Evolutionary conservation across 2,888 invertebrate species (phyloP).

Genomic region (Megamerina dolium): DNA sequence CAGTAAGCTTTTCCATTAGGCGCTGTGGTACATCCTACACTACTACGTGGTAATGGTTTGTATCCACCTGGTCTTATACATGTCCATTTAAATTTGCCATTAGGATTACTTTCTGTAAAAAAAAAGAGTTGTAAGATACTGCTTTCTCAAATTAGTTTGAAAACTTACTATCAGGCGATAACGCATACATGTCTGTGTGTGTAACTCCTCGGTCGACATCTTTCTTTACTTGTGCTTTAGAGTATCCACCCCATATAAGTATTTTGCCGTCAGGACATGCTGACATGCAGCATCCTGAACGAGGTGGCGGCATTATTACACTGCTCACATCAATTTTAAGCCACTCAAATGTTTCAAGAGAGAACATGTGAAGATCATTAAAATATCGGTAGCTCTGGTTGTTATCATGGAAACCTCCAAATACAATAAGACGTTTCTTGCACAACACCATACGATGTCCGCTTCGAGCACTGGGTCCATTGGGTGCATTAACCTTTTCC

Average conservation of each 20-base stretch:
- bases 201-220: conserved; percentile 68
- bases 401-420: conserved; percentile 91
- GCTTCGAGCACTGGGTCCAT: conserved; percentile 78
- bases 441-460: conserved; percentile 82
- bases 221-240: conserved; percentile 66
- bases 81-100: conserved; percentile 68
- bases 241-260: conserved; percentile 71
- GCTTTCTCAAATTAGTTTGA: neutral
- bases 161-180: conserved; percentile 59
- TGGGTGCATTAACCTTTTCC: conserved; percentile 71
- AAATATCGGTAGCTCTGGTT: conserved; percentile 79
- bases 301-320: conserved; percentile 60
- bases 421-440: conserved; percentile 74
- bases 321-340: conserved; percentile 62
- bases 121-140: neutral
- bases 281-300: conserved; percentile 67
- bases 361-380: conserved; percentile 79
- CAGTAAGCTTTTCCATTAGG: conserved; percentile 65
- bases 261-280: conserved; percentile 57
- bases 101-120: conserved; percentile 55
- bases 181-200: conserved; percentile 64
- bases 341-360: conserved; percentile 75
- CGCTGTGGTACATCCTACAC: conserved; percentile 60
- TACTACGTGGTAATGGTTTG: conserved; percentile 61
- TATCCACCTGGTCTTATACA: conserved; percentile 61